Evolutionary conservation across 2,888 invertebrate species (phyloP), one percentile per base, ranked within the genome.

Genomic region (Ornithoptera alexandrae): DNA sequence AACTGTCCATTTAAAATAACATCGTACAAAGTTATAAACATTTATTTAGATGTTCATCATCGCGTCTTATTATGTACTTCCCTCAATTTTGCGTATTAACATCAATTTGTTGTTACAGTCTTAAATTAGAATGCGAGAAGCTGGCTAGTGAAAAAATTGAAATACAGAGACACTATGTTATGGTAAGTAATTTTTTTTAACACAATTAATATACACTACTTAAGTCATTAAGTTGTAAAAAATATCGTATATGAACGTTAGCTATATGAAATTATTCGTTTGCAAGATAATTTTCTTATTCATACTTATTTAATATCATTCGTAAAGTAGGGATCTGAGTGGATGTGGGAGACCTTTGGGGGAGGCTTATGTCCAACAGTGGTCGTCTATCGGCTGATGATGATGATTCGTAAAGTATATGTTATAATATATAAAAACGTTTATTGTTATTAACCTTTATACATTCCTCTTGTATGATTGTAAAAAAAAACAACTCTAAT

Each of bases 81-180:
- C 30, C 30, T 30, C 30, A 4, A 30, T 39, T 39, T 7, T 39
- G 39, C 10, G 10, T 18, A 62, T 56, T 12, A 20, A 30, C 18
- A n/a, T 22, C 67, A 73, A 24, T 75, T 65, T 72, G 79, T 89
- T 91, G 89, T 94, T 94, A 81, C 94, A 95, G 95, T 89, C 93
- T 97, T 90, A 97, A 97, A 93, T 94, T 96, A 93, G 97, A 97
- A 93, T 96, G 96, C 90, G 97, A 97, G 92, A 97, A 97, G 91
- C 92, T 97, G 88, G 96, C 96, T 82, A 95, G 95, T 87, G 97
- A 97, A 93, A 97, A 97, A 93, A 97, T 97, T 81, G 97, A 97
- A 93, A 96, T 97, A 93, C 97, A 97, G 89, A 94, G 97, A 90
- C 97, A 97, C 93, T 97, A 97, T 93, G 96, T 97, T 78, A 97